Conservation (phyloP, 2,888 invertebrate species). For the Arenicola marina region DNA sequence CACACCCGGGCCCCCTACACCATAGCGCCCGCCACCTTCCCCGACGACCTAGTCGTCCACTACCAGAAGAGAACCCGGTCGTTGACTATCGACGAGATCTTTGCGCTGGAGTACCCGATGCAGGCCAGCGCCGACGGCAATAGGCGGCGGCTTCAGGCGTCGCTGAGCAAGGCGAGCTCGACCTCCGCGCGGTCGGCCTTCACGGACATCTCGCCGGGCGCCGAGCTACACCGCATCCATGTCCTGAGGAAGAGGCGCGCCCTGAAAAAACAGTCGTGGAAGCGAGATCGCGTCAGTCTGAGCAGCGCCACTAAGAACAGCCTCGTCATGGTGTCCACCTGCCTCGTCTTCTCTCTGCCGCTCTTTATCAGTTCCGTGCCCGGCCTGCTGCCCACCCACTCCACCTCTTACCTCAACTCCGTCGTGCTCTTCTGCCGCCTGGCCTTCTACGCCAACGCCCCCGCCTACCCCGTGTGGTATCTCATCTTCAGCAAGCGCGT, state of each 20-base stretch:
- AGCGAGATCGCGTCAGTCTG: slow-evolving; percentile 42
- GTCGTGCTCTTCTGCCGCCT: slow-evolving; percentile 41
- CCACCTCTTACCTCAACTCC: slow-evolving; percentile 25
- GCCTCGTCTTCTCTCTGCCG: slow-evolving; percentile 45
- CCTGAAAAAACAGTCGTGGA: slow-evolving; percentile 40
- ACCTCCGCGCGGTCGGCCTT: slow-evolving; percentile 40
- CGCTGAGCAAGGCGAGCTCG: slow-evolving; percentile 15
- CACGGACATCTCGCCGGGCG: slow-evolving; percentile 50
- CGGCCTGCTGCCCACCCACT: slow-evolving; percentile 18
- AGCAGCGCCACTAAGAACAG: slow-evolving; percentile 52
- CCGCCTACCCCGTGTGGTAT: slow-evolving; percentile 54
- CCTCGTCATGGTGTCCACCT: slow-evolving; percentile 49
- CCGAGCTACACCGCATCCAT: slow-evolving; percentile 47
- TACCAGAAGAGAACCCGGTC: slow-evolving; percentile 43
- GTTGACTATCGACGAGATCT: slow-evolving; percentile 42
- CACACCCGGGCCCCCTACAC: too few species aligned
- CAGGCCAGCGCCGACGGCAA: slow-evolving; percentile 21
- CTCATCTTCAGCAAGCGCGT: slow-evolving; percentile 52
- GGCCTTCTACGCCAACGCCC: slow-evolving; percentile 49
- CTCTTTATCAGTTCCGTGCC: slow-evolving; percentile 47
- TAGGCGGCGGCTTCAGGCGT: not conserved
- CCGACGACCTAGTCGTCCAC: slow-evolving; percentile 43
- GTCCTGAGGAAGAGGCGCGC: slow-evolving; percentile 42
- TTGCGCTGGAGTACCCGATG: slow-evolving; percentile 46
- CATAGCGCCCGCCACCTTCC: too few species aligned